A percentile compares a stretch with the other conserved stretches of the same genome.
phyloP scores from a whole-genome alignment of 2,113 vertebrate species.

The Ctenomys sociabilis region DNA sequence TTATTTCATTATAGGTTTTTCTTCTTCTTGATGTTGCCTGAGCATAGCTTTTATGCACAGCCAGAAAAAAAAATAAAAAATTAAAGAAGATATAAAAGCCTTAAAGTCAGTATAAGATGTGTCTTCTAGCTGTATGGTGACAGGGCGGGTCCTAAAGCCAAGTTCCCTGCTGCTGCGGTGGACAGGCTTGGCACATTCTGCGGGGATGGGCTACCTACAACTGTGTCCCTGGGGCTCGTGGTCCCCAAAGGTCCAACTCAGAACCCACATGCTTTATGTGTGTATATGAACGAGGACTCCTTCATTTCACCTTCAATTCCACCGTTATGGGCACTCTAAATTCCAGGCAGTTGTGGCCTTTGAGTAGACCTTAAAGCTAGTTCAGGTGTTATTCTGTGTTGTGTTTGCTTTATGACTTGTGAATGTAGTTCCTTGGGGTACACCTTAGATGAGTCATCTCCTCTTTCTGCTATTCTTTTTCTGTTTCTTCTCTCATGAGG shows the following conservation, averaged over 20 bases:
- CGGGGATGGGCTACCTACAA: background rate
- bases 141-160: background rate
- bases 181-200: too few relatives aligned
- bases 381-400: background rate
- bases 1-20: background rate
- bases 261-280: background rate
- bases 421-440: background rate
- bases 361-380: background rate
- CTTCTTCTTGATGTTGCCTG: background rate
- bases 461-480: background rate
- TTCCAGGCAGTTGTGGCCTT: background rate
- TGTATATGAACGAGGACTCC: background rate
- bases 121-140: background rate
- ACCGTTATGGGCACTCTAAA: background rate
- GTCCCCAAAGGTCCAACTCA: background rate
- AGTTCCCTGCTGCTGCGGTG: background rate
- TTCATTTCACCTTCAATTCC: background rate
- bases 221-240: fast-evolving
- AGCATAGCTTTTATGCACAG: slow-evolving; percentile 7
- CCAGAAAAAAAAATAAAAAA: background rate
- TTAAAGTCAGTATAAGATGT: background rate
- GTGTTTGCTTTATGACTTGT: background rate
- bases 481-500: background rate
- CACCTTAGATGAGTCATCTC: background rate
- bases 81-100: background rate